These are phyloP conservation scores for Itoplectis maculator DNA, from an alignment of 2,888 invertebrate genomes.

Conservation along the genomic window DNA sequence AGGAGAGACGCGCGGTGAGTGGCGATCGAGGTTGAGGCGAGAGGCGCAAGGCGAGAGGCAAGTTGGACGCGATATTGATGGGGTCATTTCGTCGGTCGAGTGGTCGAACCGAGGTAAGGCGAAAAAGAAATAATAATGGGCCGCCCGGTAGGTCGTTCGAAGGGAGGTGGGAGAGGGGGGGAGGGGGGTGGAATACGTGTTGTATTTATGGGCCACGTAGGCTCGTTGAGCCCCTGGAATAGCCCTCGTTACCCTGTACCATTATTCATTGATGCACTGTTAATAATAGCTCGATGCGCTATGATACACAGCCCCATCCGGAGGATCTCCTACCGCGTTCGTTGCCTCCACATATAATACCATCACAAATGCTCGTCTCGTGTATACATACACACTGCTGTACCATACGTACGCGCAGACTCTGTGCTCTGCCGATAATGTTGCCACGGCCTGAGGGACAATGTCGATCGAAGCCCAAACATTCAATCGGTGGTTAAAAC, in stretches of 20 bases:
- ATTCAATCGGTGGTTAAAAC: conserved; percentile 44
- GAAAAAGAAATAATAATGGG: conserved; percentile 54
- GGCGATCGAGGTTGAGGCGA: background rate
- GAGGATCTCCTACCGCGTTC: too few relatives aligned
- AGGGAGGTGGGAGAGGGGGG: background rate
- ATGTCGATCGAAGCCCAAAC: conserved; percentile 44
- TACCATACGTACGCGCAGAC: conserved; percentile 1
- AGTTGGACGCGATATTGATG: conserved; percentile 61
- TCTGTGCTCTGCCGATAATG: conserved; percentile 32
- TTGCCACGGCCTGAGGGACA: conserved; percentile 18
- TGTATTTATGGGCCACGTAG: conserved; percentile 59
- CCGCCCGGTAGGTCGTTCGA: conserved; percentile 33
- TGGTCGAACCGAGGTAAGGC: conserved; percentile 26
- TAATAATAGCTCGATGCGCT: conserved; percentile 46
- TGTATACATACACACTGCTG: background rate
- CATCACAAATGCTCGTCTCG: too few relatives aligned
- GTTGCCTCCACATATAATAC: conserved; percentile 15
- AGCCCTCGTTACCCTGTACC: conserved; percentile 46
- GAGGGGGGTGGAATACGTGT: conserved; percentile 32
- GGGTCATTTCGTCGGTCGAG: conserved; percentile 57
- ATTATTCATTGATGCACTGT: conserved; percentile 61
- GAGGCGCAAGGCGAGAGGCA: conserved; percentile 27
- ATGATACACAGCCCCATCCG: conserved; percentile 50
- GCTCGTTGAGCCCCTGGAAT: conserved; percentile 58
- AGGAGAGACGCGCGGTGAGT: conserved; percentile 25